These are phyloP conservation scores for Brachyptera putata DNA, from an alignment of 2,888 invertebrate species.

Conservation along the genomic window DNA sequence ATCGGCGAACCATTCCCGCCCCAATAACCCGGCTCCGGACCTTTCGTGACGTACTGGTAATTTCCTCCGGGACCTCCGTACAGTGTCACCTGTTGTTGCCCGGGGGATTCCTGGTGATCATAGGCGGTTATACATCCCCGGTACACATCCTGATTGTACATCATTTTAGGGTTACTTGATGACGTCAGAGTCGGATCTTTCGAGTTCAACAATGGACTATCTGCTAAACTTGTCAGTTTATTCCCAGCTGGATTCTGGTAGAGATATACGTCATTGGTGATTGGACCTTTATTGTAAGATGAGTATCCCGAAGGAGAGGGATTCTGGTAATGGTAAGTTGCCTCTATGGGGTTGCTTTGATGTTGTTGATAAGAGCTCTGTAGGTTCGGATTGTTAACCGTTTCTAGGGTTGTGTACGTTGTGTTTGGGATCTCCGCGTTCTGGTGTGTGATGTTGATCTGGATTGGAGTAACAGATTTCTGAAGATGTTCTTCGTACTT, in stretches of 20 bases:
- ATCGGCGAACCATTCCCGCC: slow-evolving; percentile 35
- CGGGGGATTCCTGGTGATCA: slow-evolving; percentile 55
- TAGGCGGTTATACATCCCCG: slow-evolving; percentile 39
- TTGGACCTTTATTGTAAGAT: slow-evolving; percentile 30
- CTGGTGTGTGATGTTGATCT: slow-evolving; percentile 35
- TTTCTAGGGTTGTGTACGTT: slow-evolving; percentile 62
- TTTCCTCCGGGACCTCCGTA: slow-evolving; percentile 51
- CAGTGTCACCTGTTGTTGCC: slow-evolving; percentile 57
- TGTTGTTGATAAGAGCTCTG: slow-evolving; percentile 42
- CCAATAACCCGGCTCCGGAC: slow-evolving; percentile 37
- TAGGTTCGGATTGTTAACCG: slow-evolving; percentile 51
- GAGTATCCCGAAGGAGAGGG: slow-evolving; percentile 1
- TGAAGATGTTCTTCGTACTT: slow-evolving; percentile 18
- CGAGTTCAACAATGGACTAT: slow-evolving; percentile 51
- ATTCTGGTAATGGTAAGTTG: background rate
- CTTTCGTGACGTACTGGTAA: slow-evolving; percentile 50
- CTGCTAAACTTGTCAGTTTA: slow-evolving; percentile 43
- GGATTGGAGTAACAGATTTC: background rate
- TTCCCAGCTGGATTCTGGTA: slow-evolving; percentile 43
- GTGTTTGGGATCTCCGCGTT: slow-evolving; percentile 38
- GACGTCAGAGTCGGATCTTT: slow-evolving; percentile 66
- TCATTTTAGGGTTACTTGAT: slow-evolving; percentile 45
- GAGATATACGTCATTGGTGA: slow-evolving; percentile 31
- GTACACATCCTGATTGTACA: slow-evolving; percentile 45
- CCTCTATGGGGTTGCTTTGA: slow-evolving; percentile 21